Conservation (phyloP, 2,113 vertebrate genomes). For the Aegypius monachus region DNA sequence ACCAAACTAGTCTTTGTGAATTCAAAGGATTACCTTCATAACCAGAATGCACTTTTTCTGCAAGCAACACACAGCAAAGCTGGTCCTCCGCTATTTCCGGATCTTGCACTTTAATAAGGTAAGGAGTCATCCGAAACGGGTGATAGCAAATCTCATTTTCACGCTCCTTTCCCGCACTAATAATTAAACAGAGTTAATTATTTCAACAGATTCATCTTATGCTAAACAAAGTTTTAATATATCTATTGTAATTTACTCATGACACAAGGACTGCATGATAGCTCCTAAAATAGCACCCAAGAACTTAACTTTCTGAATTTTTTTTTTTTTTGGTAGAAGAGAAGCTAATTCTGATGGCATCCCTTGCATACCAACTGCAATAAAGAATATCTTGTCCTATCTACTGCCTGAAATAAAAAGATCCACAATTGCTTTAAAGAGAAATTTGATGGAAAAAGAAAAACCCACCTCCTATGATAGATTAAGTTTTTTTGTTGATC, state of each 20-base stretch:
- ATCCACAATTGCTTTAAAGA: not conserved
- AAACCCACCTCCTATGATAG: not conserved
- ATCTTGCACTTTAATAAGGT: conserved; percentile 87
- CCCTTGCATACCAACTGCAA: not conserved
- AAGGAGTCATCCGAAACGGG: conserved; percentile 93
- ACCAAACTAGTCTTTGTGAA: not conserved
- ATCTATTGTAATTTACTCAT: not conserved
- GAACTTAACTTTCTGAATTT: not conserved
- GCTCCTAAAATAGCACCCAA: not conserved
- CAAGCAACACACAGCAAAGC: conserved; percentile 92
- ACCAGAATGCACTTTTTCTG: conserved; percentile 93
- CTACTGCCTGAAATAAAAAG: not conserved
- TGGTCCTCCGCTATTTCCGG: conserved; percentile 78
- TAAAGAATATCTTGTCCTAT: not conserved
- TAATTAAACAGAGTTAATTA: conserved; percentile 19
- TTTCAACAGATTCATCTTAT: not conserved
- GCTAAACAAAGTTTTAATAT: not conserved
- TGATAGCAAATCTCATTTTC: conserved; percentile 80
- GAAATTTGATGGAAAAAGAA: not conserved
- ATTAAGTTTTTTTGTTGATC: not conserved
- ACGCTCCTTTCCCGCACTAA: conserved; percentile 78
- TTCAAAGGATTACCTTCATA: conserved; percentile 85
- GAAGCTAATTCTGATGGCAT: not conserved
- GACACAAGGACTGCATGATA: not conserved
- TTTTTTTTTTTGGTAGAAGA: not conserved